Conservation (phyloP, 1,140 invertebrate species). For the Drosophila sucinea region DNA sequence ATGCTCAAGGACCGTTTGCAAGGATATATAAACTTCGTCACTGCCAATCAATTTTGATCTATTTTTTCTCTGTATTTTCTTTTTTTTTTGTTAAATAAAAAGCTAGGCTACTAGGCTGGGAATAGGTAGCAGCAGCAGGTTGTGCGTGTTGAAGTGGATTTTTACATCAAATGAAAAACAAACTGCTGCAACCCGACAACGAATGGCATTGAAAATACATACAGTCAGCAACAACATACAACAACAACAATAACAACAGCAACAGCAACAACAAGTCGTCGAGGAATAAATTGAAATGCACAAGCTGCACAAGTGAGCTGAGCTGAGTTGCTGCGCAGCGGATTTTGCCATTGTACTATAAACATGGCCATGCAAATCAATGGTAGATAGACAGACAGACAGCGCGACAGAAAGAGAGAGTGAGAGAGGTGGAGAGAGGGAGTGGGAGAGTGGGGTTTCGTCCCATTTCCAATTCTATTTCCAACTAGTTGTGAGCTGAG, state of each 20-base stretch:
- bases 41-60: background rate
- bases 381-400: conserved; percentile 16
- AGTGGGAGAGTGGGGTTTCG: background rate
- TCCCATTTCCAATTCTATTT: conserved; percentile 25
- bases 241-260: background rate
- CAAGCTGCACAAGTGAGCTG: conserved; percentile 55
- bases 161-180: conserved; percentile 50
- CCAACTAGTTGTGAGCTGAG: conserved; percentile 17
- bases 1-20: too few species aligned
- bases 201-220: conserved; percentile 47
- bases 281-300: conserved; percentile 61
- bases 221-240: conserved; percentile 24
- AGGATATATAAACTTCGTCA: too few species aligned
- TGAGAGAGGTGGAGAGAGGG: background rate
- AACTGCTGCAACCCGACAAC: conserved; percentile 31
- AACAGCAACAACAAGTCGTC: conserved; percentile 11
- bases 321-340: conserved; percentile 46
- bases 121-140: conserved; percentile 55
- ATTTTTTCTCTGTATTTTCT: background rate
- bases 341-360: conserved; percentile 68
- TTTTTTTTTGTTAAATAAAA: conserved; percentile 22
- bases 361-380: conserved; percentile 70
- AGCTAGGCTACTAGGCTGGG: conserved; percentile 23
- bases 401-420: background rate
- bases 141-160: conserved; percentile 29